Percentiles rank a stretch among this genome's conserved stretches.
phyloP scores from a whole-genome alignment of 2,113 vertebrate genomes.

The Rhizomys pruinosus region DNA sequence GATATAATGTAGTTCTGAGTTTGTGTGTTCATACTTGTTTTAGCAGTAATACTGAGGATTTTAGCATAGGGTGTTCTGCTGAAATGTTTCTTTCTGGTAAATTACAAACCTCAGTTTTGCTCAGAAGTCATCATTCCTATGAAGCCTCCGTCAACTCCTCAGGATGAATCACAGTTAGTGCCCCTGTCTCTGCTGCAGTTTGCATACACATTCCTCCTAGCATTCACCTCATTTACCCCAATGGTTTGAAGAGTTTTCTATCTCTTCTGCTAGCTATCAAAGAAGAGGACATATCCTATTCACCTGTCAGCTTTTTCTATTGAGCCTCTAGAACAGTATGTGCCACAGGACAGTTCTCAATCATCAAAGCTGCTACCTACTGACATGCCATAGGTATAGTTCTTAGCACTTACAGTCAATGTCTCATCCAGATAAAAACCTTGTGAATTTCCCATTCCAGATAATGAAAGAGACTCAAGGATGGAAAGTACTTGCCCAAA shows the following conservation, averaged over 20 bases:
- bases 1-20: neutral
- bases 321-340: neutral
- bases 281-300: neutral
- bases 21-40: neutral
- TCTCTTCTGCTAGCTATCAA: neutral
- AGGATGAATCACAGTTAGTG: neutral
- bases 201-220: neutral
- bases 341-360: neutral
- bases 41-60: too few relatives aligned
- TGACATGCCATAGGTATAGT: neutral
- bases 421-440: neutral
- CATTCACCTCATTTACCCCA: neutral
- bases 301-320: neutral
- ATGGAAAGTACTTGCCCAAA: neutral
- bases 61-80: neutral
- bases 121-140: neutral
- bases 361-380: neutral
- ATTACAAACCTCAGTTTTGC: neutral
- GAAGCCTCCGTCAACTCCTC: neutral
- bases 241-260: neutral
- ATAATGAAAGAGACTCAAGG: neutral
- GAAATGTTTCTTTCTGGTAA: neutral
- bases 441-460: neutral
- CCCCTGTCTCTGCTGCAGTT: neutral
- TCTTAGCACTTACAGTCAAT: neutral